Evolutionary conservation across 2,888 invertebrate species (phyloP).

Genomic region (Troilus luridus): DNA sequence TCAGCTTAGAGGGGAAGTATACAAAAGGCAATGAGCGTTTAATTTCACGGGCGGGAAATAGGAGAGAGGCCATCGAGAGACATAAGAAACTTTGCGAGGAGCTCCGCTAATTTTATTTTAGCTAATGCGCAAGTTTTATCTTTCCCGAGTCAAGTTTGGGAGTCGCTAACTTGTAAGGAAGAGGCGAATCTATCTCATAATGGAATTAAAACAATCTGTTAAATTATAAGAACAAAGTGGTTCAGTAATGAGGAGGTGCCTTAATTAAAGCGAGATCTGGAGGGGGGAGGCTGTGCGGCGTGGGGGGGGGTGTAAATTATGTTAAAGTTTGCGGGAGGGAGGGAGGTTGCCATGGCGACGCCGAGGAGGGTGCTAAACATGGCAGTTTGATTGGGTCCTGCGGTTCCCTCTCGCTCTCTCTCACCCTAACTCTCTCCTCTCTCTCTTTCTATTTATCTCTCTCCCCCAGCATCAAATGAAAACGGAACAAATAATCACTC

Average conservation of each 20-base stretch:
- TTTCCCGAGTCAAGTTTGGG: background rate
- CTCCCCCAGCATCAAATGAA: slow-evolving; percentile 45
- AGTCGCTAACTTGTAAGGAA: slow-evolving; percentile 40
- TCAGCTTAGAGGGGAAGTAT: background rate
- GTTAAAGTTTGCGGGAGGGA: slow-evolving; percentile 46
- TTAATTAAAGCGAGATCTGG: slow-evolving; percentile 30
- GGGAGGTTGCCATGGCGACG: slow-evolving; percentile 12
- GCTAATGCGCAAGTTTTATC: slow-evolving; percentile 50
- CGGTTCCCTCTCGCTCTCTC: background rate
- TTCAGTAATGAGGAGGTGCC: slow-evolving; percentile 51
- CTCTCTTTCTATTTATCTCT: background rate
- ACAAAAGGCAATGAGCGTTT: background rate
- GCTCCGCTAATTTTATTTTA: slow-evolving; percentile 55
- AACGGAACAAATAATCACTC: slow-evolving; percentile 44
- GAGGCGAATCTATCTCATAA: slow-evolving; percentile 52
- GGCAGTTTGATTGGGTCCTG: slow-evolving; percentile 55
- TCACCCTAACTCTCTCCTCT: too few species aligned
- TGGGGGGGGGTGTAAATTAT: slow-evolving; percentile 48
- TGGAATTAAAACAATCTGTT: slow-evolving; percentile 57
- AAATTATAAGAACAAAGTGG: slow-evolving; percentile 57
- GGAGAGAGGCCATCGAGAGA: background rate
- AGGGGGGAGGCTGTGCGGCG: background rate
- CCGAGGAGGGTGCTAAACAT: slow-evolving; percentile 54
- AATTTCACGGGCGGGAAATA: slow-evolving; percentile 25
- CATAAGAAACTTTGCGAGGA: slow-evolving; percentile 37